Evolutionary conservation across 2,888 invertebrate species (phyloP).

Genomic region (Cremastinae sp.): DNA sequence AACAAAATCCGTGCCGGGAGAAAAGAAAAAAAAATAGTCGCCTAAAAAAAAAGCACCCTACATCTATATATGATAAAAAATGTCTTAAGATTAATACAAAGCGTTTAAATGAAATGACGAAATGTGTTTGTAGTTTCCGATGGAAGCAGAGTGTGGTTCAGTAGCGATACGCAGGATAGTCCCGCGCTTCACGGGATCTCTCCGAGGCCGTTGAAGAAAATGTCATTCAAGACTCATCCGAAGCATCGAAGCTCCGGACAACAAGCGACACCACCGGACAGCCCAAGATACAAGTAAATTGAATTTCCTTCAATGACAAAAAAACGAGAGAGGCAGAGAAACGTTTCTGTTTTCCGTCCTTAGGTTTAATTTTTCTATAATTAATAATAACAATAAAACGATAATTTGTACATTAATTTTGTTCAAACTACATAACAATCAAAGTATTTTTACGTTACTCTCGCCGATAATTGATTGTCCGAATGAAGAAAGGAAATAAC

Average conservation of each 20-base stretch:
- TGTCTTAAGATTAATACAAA: background rate
- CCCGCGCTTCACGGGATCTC: slow-evolving; percentile 82
- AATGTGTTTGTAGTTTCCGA: slow-evolving; percentile 72
- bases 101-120: too few relatives aligned
- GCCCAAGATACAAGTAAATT: slow-evolving; percentile 78
- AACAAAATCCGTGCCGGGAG: too few relatives aligned
- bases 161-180: slow-evolving; percentile 77
- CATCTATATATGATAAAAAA: background rate
- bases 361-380: slow-evolving; percentile 78
- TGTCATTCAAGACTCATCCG: slow-evolving; percentile 84
- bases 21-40: background rate
- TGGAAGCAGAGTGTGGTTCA: slow-evolving; percentile 82
- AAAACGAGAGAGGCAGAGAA: slow-evolving; percentile 39
- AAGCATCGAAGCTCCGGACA: slow-evolving; percentile 74
- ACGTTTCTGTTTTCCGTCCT: slow-evolving; percentile 78
- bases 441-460: slow-evolving; percentile 58
- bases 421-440: slow-evolving; percentile 38
- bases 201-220: slow-evolving; percentile 86
- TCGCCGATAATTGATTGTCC: slow-evolving; percentile 46
- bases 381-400: slow-evolving; percentile 71
- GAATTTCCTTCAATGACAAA: slow-evolving; percentile 38
- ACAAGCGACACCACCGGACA: slow-evolving; percentile 77
- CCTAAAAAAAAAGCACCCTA: too few relatives aligned
- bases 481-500: slow-evolving; percentile 34
- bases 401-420: slow-evolving; percentile 44